These are phyloP conservation scores for Cantharis rustica DNA, from an alignment of 2,888 invertebrate genomes.

Conservation along the genomic window DNA sequence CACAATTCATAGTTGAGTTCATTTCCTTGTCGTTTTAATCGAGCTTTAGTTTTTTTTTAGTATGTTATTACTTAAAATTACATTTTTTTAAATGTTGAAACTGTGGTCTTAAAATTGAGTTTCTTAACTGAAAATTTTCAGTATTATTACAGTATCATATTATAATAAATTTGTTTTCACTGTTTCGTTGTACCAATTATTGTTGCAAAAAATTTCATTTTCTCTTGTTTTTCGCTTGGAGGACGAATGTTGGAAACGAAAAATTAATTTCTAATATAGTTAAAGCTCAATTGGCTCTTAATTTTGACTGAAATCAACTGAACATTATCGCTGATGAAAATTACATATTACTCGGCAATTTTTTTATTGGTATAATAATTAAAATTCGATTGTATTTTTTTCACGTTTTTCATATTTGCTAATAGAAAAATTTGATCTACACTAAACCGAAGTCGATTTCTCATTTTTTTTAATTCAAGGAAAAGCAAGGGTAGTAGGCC, in stretches of 20 bases:
- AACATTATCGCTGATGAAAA: not conserved
- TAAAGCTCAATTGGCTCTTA: too few relatives aligned
- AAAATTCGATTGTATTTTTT: too few relatives aligned
- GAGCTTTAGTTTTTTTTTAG: not conserved
- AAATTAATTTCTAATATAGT: not conserved
- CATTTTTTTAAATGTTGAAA: not conserved
- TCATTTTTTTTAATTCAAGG: too few relatives aligned
- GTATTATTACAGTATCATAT: not conserved
- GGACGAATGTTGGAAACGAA: not conserved
- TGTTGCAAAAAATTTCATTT: not conserved
- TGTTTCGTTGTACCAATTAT: not conserved
- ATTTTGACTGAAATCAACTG: not conserved
- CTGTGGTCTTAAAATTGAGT: not conserved
- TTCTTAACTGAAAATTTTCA: not conserved
- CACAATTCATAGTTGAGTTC: not conserved
- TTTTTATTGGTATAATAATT: too few relatives aligned
- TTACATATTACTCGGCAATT: not conserved
- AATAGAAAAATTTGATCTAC: too few relatives aligned
- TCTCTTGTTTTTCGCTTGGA: not conserved
- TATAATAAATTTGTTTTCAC: not conserved
- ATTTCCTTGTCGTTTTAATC: not conserved
- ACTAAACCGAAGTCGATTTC: too few relatives aligned
- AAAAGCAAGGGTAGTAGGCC: too few relatives aligned
- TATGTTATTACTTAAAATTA: not conserved
- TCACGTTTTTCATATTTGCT: too few relatives aligned